Evolutionary conservation across 2,797 vertebrate genomes (phyloP).

Genomic region (Echeneis naucrates): DNA sequence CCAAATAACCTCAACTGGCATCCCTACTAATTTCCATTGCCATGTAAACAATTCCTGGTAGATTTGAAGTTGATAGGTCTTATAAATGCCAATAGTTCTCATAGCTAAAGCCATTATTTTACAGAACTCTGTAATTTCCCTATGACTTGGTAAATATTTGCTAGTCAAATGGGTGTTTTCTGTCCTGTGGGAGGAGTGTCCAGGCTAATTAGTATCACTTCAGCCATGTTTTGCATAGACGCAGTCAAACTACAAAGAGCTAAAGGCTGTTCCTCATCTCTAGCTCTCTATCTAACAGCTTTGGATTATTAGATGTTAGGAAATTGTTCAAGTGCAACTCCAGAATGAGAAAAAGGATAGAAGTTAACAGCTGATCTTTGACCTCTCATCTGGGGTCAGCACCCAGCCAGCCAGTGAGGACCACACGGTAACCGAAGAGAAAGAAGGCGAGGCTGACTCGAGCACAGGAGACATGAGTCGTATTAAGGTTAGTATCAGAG

Average conservation of each 20-base stretch:
- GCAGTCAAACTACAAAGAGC: conserved; percentile 55
- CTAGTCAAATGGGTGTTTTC: conserved; percentile 80
- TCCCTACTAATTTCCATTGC: conserved; percentile 3
- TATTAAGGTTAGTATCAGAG: conserved; percentile 83
- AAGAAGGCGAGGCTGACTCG: conserved; percentile 42
- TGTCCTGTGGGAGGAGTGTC: conserved; percentile 57
- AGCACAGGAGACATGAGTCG: conserved; percentile 71
- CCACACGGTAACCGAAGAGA: conserved; percentile 29
- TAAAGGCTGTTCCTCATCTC: conserved; percentile 48
- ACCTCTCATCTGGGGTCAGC: conserved; percentile 73
- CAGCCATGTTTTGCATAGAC: conserved; percentile 74
- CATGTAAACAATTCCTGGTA: not conserved
- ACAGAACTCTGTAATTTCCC: conserved; percentile 50
- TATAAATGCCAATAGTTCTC: not conserved
- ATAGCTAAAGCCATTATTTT: conserved; percentile 20
- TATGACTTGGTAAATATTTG: conserved; percentile 76
- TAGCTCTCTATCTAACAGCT: not conserved
- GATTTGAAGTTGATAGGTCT: conserved; percentile 1
- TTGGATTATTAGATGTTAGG: not conserved
- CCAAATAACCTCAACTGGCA: not conserved
- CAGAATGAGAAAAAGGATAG: conserved; percentile 4
- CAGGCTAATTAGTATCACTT: conserved; percentile 30
- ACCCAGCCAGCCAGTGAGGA: conserved; percentile 57
- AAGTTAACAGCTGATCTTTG: conserved; percentile 51
- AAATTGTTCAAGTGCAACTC: not conserved